Conservation (phyloP, 2,113 vertebrate species). For the Psephotus haematonotus region DNA sequence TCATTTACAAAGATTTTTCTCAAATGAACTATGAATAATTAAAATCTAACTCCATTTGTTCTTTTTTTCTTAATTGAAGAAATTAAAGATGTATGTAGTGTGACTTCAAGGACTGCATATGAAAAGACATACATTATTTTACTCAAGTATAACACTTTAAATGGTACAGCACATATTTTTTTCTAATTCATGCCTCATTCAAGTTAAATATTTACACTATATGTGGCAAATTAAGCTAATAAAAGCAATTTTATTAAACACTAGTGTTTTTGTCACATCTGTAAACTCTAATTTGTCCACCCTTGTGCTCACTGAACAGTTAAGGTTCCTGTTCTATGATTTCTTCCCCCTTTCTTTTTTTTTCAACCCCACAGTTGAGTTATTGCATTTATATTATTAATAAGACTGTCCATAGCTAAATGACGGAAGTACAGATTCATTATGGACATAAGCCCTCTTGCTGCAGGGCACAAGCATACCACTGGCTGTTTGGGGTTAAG, state of each 20-base stretch:
- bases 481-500: neutral
- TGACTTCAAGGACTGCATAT: slow-evolving; percentile 68
- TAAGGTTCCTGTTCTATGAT: neutral
- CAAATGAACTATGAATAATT: slow-evolving; percentile 83
- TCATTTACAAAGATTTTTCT: slow-evolving; percentile 80
- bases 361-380: neutral
- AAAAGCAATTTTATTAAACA: slow-evolving; percentile 42
- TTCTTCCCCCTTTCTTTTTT: neutral
- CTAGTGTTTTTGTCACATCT: slow-evolving; percentile 37
- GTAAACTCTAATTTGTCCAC: slow-evolving; percentile 11
- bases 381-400: slow-evolving; percentile 52
- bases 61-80: slow-evolving; percentile 81
- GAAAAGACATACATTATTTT: slow-evolving; percentile 74
- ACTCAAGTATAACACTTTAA: slow-evolving; percentile 64
- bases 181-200: slow-evolving; percentile 59
- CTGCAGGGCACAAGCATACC: neutral
- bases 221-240: slow-evolving; percentile 63
- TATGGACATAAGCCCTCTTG: slow-evolving; percentile 33
- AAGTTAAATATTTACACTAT: slow-evolving; percentile 51
- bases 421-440: slow-evolving; percentile 35
- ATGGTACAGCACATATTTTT: slow-evolving; percentile 43
- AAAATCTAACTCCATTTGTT: slow-evolving; percentile 77
- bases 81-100: slow-evolving; percentile 80
- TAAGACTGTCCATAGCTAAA: slow-evolving; percentile 32
- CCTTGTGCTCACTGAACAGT: neutral